Evolutionary conservation across 2,888 invertebrate species (phyloP), one percentile per base, ranked within the genome.

Genomic region (Zootermopsis nevadensis): DNA sequence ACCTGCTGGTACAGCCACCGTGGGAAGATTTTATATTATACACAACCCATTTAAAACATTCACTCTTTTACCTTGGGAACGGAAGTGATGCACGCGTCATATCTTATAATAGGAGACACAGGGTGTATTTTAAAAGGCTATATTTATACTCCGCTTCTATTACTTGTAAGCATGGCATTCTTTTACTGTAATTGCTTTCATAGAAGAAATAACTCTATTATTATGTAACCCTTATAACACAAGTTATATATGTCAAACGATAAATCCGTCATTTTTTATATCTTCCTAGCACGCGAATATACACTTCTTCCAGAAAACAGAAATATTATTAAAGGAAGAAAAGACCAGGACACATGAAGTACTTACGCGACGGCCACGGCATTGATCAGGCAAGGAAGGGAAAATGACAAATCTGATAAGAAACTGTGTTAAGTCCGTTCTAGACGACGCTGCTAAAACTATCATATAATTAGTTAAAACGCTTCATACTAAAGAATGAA

Each of bases 161-260:
- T 80, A 82, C 82, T 72, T 48, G 66, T 76, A 66, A 82, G 48
- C 82, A 84, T 80, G 82, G 76, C 84, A 84, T 80, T 82, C 80
- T 82, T 84, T 82, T 82, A 33, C 77, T 72, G 82, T 84, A 84
- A 84, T 84, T 84, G 82, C 60, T 35, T 72, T 24, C 55, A 53
- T 24, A 72, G 42, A 81, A 35, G 55, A 81, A 81, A 77, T 81
- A 69, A 81, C 66, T 66, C 81, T 81, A 77, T 81, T 83, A 80
- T 83, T 27, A 77, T 83, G 55, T 81, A 81, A 83, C 80, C 38
- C 60, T 74, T 81, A 55, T 81, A 38, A 48, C 33, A 42, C 83
- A 77, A 80, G 83, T 77, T 83, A 60, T 77, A 33, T 67, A 55
- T 10, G 35, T 69, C 69, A 15, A n/a, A 38, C 69, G 42, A 82